Percentiles rank a stretch among this genome's conserved stretches.
These are phyloP conservation scores for Pteria penguin DNA, from an alignment of 2,888 invertebrate genomes.

Conservation along the genomic window DNA sequence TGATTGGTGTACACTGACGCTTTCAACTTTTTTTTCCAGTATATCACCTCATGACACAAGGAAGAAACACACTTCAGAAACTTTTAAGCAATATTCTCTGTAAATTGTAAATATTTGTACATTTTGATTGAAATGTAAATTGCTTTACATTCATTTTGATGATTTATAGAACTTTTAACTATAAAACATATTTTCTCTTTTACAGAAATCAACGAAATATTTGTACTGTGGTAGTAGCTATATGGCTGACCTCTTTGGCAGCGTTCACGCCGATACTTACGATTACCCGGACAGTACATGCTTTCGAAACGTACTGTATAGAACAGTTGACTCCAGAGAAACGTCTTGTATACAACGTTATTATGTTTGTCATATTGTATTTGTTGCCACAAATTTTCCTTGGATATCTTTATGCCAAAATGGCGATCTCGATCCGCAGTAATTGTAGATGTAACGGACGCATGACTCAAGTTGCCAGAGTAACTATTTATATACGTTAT, in stretches of 20 bases:
- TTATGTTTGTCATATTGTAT: slow-evolving; percentile 51
- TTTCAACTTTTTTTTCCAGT: no score
- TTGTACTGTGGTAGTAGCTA: slow-evolving; percentile 17
- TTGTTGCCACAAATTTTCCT: slow-evolving; percentile 47
- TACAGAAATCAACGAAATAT: slow-evolving; percentile 47
- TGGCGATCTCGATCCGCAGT: slow-evolving; percentile 42
- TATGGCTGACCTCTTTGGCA: slow-evolving; percentile 45
- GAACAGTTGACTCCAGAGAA: slow-evolving; percentile 18
- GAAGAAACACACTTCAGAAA: no score
- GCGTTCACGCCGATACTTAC: slow-evolving; percentile 36
- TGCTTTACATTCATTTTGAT: no score
- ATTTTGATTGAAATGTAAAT: no score
- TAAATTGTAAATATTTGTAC: no score
- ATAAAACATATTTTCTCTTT: no score
- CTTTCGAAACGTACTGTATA: slow-evolving; percentile 28
- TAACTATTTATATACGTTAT: slow-evolving; percentile 39
- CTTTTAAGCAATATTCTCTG: no score
- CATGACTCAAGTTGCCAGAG: slow-evolving; percentile 27
- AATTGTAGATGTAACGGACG: slow-evolving; percentile 22
- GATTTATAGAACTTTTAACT: no score
- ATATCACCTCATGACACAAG: no score
- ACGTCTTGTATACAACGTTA: slow-evolving; percentile 28
- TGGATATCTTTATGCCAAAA: slow-evolving; percentile 48
- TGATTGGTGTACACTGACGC: no score
- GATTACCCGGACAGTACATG: slow-evolving; percentile 37